A percentile compares a stretch with the other conserved stretches of the same genome.
Evolutionary conservation across 2,888 invertebrate genomes (phyloP).

Genomic region (Chirona hameri): DNA sequence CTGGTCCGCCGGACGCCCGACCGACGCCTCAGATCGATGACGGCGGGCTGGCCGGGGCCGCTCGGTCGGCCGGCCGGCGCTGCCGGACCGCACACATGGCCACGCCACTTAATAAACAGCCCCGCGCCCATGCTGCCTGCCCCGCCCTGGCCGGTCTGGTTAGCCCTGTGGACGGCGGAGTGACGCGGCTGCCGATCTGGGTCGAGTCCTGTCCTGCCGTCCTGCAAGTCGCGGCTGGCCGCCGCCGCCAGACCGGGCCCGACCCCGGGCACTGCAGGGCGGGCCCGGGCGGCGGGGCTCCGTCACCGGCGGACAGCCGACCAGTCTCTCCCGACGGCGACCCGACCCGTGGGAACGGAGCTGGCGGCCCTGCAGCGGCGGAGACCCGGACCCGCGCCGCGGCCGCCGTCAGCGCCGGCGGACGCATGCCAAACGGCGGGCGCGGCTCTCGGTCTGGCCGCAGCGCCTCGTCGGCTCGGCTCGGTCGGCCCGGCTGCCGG

Average conservation of each 20-base stretch:
- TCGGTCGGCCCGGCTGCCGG: too few species aligned
- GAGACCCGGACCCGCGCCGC: too few species aligned
- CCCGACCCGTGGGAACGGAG: too few species aligned
- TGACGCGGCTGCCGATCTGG: background rate
- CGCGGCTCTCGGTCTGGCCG: background rate
- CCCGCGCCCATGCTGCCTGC: background rate
- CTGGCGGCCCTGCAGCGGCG: too few species aligned
- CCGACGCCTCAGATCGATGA: background rate
- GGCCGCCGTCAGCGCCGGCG: background rate
- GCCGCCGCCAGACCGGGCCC: too few species aligned
- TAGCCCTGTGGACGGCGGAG: background rate
- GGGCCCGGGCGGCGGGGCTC: too few species aligned
- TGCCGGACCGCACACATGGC: background rate
- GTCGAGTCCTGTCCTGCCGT: background rate
- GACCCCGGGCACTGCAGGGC: too few species aligned
- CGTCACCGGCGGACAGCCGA: too few species aligned
- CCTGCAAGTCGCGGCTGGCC: too few species aligned
- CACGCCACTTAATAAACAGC: background rate
- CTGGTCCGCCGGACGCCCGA: background rate
- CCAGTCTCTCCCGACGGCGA: too few species aligned
- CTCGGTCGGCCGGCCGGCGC: background rate
- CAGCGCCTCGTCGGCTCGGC: background rate
- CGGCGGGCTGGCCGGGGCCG: background rate
- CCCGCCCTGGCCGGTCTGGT: background rate
- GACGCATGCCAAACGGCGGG: background rate